Evolutionary conservation across 2,888 invertebrate species (phyloP).

Genomic region (Arctia plantaginis): DNA sequence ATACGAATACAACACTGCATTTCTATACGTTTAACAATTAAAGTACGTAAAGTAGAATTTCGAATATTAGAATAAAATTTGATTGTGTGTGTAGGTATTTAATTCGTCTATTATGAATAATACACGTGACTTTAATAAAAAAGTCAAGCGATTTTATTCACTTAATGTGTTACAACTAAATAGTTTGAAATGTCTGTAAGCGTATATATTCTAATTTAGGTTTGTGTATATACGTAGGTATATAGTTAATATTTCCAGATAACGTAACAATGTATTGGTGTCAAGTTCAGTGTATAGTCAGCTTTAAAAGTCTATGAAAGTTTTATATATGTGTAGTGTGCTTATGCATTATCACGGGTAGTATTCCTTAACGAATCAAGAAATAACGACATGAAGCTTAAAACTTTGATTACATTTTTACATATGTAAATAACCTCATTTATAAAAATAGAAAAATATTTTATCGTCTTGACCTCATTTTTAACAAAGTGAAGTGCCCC

Average conservation of each 20-base stretch:
- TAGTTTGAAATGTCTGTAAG: background rate
- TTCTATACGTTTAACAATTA: constrained; percentile 21
- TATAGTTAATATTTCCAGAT: background rate
- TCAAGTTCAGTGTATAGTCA: background rate
- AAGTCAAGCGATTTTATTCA: background rate
- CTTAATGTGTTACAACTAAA: background rate
- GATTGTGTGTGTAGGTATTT: constrained; percentile 12
- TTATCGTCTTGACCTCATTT: too few relatives aligned
- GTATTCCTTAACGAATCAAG: background rate
- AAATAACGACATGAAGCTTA: too few relatives aligned
- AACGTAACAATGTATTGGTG: background rate
- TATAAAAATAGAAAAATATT: too few relatives aligned
- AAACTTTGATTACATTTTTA: too few relatives aligned
- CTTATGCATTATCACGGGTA: background rate
- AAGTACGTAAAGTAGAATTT: constrained; percentile 43
- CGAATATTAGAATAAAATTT: constrained; percentile 13
- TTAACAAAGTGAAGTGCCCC: too few relatives aligned
- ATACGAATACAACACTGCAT: constrained; percentile 24
- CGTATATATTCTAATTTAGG: background rate
- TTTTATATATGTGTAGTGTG: background rate
- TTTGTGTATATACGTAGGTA: background rate
- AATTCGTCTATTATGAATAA: constrained; percentile 6
- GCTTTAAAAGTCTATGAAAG: background rate
- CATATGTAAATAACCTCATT: too few relatives aligned
- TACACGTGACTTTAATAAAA: background rate